Percentiles rank a stretch among this genome's conserved stretches.
phyloP scores from a whole-genome alignment of 2,113 vertebrate genomes.

The Zapus hudsonius region DNA sequence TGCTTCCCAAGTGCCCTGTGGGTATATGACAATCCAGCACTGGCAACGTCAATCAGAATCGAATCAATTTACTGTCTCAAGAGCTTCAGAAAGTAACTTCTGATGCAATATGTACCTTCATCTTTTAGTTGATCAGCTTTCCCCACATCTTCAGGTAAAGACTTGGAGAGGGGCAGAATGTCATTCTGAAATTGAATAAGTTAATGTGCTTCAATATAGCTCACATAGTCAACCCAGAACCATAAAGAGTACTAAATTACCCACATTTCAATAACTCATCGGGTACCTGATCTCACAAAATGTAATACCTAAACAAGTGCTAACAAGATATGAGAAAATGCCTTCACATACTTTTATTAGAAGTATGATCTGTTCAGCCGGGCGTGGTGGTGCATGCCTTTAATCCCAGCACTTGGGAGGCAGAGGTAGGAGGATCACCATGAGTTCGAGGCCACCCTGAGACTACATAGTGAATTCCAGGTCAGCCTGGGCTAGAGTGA shows the following conservation, averaged over 20 bases:
- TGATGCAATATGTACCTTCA: conserved; percentile 89
- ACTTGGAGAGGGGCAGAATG: conserved; percentile 87
- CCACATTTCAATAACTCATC: not conserved
- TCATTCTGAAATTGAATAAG: conserved; percentile 89
- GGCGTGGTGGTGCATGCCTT: too few relatives aligned
- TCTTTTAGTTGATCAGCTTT: conserved; percentile 97
- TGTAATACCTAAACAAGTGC: conserved; percentile 29
- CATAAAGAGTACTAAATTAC: not conserved
- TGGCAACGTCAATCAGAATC: not conserved
- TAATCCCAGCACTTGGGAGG: too few relatives aligned
- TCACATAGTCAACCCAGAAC: conserved; percentile 19
- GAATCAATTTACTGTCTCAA: not conserved
- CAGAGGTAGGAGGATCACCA: too few relatives aligned
- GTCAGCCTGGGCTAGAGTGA: too few relatives aligned
- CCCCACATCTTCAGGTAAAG: conserved; percentile 90
- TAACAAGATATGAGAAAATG: conserved; percentile 11
- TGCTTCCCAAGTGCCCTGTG: not conserved
- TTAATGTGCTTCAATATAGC: conserved; percentile 49
- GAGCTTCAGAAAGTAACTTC: not conserved
- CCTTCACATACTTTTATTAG: not conserved
- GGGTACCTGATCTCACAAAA: conserved; percentile 27
- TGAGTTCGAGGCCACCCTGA: too few relatives aligned
- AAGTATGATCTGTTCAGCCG: conserved; percentile 4
- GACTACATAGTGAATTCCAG: too few relatives aligned
- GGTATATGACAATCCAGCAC: not conserved